phyloP scores from a whole-genome alignment of 2,888 invertebrate species.

The Diarsia mendica region DNA sequence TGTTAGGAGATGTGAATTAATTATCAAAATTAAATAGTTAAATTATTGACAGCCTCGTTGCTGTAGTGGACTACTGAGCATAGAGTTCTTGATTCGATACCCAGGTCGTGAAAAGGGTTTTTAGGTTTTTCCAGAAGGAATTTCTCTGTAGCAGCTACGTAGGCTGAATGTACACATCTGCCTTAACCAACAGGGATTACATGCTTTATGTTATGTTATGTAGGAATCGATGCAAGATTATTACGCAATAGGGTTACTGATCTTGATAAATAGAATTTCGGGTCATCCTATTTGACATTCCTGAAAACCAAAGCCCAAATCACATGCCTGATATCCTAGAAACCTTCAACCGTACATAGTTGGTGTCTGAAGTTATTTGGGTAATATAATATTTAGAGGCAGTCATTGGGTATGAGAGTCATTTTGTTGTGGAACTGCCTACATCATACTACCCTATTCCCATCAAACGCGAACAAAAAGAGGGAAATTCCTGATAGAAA shows the following conservation, averaged over 20 bases:
- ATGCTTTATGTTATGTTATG: too few species aligned
- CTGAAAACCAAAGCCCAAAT: constrained; percentile 5
- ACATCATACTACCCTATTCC: too few species aligned
- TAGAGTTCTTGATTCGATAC: too few species aligned
- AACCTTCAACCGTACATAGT: constrained; percentile 15
- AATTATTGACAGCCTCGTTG: not conserved
- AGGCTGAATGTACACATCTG: too few species aligned
- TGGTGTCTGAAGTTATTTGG: constrained; percentile 12
- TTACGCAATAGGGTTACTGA: not conserved
- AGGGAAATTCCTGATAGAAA: too few species aligned
- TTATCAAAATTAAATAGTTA: constrained; percentile 8
- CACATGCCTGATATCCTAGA: not conserved
- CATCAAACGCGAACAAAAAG: too few species aligned
- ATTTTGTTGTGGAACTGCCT: too few species aligned
- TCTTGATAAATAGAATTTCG: not conserved
- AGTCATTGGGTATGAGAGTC: not conserved
- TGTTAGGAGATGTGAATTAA: not conserved
- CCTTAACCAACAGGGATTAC: too few species aligned
- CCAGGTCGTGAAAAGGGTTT: too few species aligned
- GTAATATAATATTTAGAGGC: not conserved
- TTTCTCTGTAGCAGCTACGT: too few species aligned
- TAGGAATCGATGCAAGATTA: not conserved
- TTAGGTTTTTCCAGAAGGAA: too few species aligned
- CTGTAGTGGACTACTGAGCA: too few species aligned
- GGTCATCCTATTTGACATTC: constrained; percentile 20